phyloP scores from a whole-genome alignment of 2,113 vertebrate genomes.

The Cryptoleucopteryx plumbea region DNA sequence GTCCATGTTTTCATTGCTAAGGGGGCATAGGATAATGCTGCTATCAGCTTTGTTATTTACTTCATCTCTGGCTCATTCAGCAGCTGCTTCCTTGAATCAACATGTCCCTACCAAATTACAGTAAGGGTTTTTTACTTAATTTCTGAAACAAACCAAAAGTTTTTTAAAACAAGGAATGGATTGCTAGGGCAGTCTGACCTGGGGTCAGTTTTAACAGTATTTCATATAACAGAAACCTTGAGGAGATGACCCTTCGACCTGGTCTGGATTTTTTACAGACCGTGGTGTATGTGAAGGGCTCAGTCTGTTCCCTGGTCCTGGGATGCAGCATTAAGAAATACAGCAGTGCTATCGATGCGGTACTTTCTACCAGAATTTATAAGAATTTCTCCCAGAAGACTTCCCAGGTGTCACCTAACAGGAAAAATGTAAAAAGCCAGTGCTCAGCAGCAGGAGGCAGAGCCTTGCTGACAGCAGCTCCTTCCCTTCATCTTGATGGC shows the following conservation, averaged over 20 bases:
- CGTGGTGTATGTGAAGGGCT: not conserved
- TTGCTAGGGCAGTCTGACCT: not conserved
- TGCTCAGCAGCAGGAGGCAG: not conserved
- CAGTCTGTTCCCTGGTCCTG: not conserved
- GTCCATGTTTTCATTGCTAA: not conserved
- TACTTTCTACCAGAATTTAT: not conserved
- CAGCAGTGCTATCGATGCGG: fast-evolving
- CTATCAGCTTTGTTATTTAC: not conserved
- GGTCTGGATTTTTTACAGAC: not conserved
- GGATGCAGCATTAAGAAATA: not conserved
- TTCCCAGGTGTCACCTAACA: not conserved
- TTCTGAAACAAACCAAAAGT: not conserved
- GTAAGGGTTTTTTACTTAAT: not conserved
- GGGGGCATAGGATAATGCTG: not conserved
- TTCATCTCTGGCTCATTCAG: not conserved
- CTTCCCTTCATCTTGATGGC: not conserved
- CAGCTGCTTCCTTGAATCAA: constrained; percentile 27
- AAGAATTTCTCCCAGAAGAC: not conserved
- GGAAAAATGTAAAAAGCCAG: not conserved
- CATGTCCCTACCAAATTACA: not conserved
- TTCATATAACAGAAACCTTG: not conserved
- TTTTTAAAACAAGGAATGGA: not conserved
- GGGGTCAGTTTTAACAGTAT: not conserved
- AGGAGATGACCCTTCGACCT: not conserved
- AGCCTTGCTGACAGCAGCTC: not conserved